These are phyloP conservation scores for Acronicta leporina DNA, from an alignment of 2,888 invertebrate species.

Conservation along the genomic window DNA sequence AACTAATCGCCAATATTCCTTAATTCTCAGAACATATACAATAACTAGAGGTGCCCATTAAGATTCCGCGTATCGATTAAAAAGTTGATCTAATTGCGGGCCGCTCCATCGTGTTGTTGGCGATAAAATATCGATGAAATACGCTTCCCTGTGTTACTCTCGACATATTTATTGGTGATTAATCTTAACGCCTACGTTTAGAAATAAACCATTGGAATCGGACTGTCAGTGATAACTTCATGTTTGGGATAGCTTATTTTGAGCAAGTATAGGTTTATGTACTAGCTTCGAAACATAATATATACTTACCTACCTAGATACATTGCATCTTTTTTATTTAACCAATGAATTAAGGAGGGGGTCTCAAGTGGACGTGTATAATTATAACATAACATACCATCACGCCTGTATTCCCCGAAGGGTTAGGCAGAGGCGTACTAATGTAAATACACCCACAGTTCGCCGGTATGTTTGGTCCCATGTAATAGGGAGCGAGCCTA, in stretches of 20 bases:
- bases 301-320: no score
- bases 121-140: constrained; percentile 68
- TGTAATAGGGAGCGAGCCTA: no score
- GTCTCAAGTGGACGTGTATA: no score
- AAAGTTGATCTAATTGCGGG: constrained; percentile 36
- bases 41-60: constrained; percentile 33
- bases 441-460: no score
- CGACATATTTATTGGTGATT: constrained; percentile 70
- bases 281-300: not conserved
- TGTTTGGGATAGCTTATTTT: constrained; percentile 44
- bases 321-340: no score
- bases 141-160: constrained; percentile 59
- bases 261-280: constrained; percentile 11
- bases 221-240: constrained; percentile 33
- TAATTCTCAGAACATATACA: constrained; percentile 14
- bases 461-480: no score
- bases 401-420: no score
- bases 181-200: constrained; percentile 58
- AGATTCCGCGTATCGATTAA: constrained; percentile 38
- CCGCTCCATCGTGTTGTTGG: constrained; percentile 58
- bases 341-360: no score
- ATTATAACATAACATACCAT: no score
- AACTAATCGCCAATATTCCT: constrained; percentile 9
- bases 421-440: no score
- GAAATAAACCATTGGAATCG: constrained; percentile 49